phyloP scores from a whole-genome alignment of 2,888 invertebrate species.

The Pristionchus mayeri region DNA sequence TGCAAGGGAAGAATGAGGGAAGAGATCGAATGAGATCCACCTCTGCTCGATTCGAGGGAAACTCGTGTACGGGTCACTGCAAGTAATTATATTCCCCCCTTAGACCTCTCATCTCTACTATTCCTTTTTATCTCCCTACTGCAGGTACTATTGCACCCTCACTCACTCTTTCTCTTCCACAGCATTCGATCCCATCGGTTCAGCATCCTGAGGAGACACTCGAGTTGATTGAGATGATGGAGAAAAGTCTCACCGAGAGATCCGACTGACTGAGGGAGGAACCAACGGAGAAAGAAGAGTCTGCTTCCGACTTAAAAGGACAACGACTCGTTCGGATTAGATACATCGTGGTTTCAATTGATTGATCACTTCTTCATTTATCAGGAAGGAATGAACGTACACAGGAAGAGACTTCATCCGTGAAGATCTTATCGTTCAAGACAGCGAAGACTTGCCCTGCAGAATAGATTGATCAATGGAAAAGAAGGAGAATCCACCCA shows the following conservation, averaged over 20 bases:
- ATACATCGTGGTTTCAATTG: not conserved
- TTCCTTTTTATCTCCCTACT: not conserved
- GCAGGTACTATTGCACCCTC: not conserved
- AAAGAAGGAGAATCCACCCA: not conserved
- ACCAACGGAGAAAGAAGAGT: not conserved
- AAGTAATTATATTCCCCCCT: not conserved
- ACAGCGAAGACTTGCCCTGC: conserved; percentile 21
- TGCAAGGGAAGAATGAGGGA: not conserved
- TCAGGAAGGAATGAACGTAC: not conserved
- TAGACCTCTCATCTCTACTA: not conserved
- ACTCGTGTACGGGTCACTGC: conserved; percentile 15
- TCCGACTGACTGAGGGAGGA: not conserved
- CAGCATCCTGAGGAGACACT: not conserved
- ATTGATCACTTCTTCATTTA: not conserved
- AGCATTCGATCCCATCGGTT: not conserved
- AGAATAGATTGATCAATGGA: not conserved
- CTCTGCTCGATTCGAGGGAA: not conserved
- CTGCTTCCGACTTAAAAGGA: not conserved
- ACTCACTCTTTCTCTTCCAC: conserved; percentile 14
- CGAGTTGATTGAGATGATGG: not conserved
- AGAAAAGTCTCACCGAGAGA: not conserved
- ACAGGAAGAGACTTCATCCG: not conserved
- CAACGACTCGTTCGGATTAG: not conserved
- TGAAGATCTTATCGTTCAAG: not conserved
- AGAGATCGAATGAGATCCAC: not conserved